Evolutionary conservation across 2,888 invertebrate genomes (phyloP), one percentile per base, ranked within the genome.

Genomic region (Allolobophora icterica): DNA sequence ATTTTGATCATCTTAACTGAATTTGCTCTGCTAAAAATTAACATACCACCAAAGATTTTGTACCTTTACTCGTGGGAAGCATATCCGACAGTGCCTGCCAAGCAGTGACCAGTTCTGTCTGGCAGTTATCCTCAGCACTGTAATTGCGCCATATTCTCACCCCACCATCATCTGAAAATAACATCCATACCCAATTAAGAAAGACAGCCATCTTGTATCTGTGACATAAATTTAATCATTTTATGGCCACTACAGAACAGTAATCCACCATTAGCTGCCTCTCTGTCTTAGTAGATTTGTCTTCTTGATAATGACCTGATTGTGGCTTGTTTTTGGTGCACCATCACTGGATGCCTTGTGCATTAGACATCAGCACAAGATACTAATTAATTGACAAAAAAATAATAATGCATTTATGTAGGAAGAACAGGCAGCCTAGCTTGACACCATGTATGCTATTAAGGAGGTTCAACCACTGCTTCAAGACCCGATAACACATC

Each of bases 1-100:
- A 71, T n/a, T n/a, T 30, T 71, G 30, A 71, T 30, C 71, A 71
- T 71, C 71, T 30, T 71, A 71, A 71, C n/a, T 8, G 30, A 30
- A 71, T 71, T 71, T 71, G n/a, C n/a, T 71, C 13, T 6, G 30
- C 11, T 71, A 71, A 71, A 71, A 71, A 24, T n/a, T n/a, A n/a
- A n/a, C n/a, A 71, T 11, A 71, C 8, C 8, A 71, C 8, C 30
- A 71, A 71, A 71, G 30, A n/a, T 71, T 87, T n/a, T 90, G 34
- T 91, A 95, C 94, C 95, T 95, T 96, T 96, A 35, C 95, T 94
- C 35, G 96, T 95, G 5, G 96, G 96, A 92, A 96, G 95, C 93
- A 96, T 96, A 94, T 97, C 97, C 91, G 96, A 96, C 38, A 98
- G 96, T 45, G 97, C 98, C 94, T 98, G 97, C 97, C 98, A 99